Conservation (phyloP, 2,113 vertebrate species). For the Engystomops pustulosus region DNA sequence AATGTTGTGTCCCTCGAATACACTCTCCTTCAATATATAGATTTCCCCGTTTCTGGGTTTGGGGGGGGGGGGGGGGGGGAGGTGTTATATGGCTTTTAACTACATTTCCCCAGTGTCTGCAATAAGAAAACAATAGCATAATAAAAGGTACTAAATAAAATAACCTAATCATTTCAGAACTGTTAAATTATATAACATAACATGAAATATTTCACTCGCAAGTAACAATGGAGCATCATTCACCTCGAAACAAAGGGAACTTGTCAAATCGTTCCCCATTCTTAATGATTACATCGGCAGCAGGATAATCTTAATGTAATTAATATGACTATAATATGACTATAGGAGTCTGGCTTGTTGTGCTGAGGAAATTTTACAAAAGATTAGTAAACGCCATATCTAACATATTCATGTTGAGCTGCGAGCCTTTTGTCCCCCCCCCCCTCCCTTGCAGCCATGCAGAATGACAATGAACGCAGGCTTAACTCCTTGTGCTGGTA, state of each 20-base stretch:
- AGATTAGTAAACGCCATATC: background rate
- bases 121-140: background rate
- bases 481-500: constrained; percentile 41
- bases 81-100: background rate
- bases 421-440: constrained; percentile 1
- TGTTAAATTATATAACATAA: too few species aligned
- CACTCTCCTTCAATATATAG: background rate
- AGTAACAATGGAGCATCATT: background rate
- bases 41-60: background rate
- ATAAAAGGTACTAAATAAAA: background rate
- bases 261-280: background rate
- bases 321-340: background rate
- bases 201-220: too few species aligned
- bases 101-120: background rate
- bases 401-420: background rate
- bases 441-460: constrained; percentile 8
- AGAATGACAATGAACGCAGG: constrained; percentile 34
- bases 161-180: background rate
- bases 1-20: too few species aligned
- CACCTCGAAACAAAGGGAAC: background rate
- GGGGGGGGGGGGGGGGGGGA: background rate
- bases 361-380: background rate
- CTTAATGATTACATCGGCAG: background rate
- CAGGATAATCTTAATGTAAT: background rate
- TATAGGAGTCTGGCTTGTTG: background rate